These are phyloP conservation scores for Sebastes matsubarae DNA, from an alignment of 2,797 vertebrate genomes.

Conservation along the genomic window DNA sequence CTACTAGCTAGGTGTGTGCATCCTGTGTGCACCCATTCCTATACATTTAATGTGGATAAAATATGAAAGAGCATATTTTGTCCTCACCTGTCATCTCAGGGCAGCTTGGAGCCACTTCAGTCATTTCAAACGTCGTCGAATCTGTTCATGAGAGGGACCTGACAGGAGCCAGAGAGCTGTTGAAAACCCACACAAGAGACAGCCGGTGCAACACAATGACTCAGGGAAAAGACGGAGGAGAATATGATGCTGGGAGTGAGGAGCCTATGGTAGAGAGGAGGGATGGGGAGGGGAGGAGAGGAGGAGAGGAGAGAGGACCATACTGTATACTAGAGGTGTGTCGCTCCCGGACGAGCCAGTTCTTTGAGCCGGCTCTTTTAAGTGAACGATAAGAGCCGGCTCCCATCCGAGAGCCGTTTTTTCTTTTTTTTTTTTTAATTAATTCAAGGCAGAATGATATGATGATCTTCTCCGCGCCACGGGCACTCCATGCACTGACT, in stretches of 20 bases:
- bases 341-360: too few relatives aligned
- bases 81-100: slow-evolving; percentile 69
- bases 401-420: too few relatives aligned
- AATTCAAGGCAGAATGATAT: too few relatives aligned
- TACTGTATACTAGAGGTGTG: too few relatives aligned
- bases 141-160: not conserved
- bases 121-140: slow-evolving; percentile 43
- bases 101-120: slow-evolving; percentile 46
- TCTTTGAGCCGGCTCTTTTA: too few relatives aligned
- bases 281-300: not conserved
- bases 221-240: slow-evolving; percentile 44
- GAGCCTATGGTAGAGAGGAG: not conserved
- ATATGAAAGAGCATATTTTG: rapidly evolving
- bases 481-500: too few relatives aligned
- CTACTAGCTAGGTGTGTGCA: not conserved
- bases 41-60: rapidly evolving
- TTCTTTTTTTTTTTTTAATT: too few relatives aligned
- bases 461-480: too few relatives aligned
- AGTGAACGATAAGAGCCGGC: too few relatives aligned
- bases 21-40: not conserved
- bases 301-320: not conserved
- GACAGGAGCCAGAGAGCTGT: not conserved
- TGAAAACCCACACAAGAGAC: not conserved
- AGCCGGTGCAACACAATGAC: slow-evolving; percentile 35
- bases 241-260: slow-evolving; percentile 9